A percentile compares a stretch with the other conserved stretches of the same genome.
These are phyloP conservation scores for Drosophila sechellia DNA, from an alignment of 1,140 invertebrate genomes.

Conservation along the genomic window DNA sequence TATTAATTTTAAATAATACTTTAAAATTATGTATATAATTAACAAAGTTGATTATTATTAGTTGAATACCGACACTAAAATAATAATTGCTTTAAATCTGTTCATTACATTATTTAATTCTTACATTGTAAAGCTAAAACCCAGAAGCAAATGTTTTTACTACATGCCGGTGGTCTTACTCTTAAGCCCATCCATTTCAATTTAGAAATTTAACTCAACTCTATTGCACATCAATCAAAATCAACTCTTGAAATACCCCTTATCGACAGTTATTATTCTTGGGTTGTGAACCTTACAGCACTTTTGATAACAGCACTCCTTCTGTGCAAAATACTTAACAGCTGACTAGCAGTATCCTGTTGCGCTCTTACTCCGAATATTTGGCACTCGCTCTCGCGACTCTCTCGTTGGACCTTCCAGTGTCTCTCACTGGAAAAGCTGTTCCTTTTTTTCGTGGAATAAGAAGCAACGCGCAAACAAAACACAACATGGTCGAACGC, in stretches of 20 bases:
- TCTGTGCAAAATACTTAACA: not conserved
- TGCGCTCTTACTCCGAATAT: slow-evolving; percentile 60
- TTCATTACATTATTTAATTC: too few relatives aligned
- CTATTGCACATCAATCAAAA: slow-evolving; percentile 4
- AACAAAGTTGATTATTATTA: too few relatives aligned
- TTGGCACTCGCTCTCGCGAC: slow-evolving; percentile 4
- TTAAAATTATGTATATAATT: too few relatives aligned
- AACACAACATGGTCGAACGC: too few relatives aligned
- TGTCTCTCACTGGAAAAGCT: slow-evolving; percentile 46
- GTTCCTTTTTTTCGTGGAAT: too few relatives aligned
- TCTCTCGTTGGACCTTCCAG: slow-evolving; percentile 24
- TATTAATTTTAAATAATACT: too few relatives aligned
- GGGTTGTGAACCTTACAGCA: not conserved
- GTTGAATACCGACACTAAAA: too few relatives aligned
- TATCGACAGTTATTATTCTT: not conserved
- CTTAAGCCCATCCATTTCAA: not conserved
- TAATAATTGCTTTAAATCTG: too few relatives aligned
- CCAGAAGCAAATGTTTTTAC: not conserved
- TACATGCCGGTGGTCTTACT: not conserved
- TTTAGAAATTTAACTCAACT: not conserved
- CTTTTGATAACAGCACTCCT: not conserved
- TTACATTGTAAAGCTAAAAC: too few relatives aligned
- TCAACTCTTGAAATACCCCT: not conserved
- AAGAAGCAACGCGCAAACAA: too few relatives aligned
- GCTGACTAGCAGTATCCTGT: slow-evolving; percentile 23